Base-by-base conservation (phyloP, 2,113 vertebrate species). In the Indicator indicator region DNA sequence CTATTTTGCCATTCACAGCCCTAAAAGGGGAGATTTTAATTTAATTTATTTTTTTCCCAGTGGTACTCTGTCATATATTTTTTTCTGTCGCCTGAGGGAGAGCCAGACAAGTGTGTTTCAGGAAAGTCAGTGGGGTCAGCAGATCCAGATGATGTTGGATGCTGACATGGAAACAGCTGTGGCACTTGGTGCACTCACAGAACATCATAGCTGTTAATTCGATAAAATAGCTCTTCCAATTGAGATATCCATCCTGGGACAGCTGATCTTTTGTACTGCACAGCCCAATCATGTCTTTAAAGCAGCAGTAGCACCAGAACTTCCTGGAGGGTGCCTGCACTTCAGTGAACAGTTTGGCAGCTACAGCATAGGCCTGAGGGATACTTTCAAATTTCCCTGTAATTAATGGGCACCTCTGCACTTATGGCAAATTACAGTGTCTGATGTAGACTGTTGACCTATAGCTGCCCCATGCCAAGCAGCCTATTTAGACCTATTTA, bases 401-500 rank as follows among this genome's bases (percentile, higher is more conserved):
- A 97, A 96, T 96, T 96, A 96, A 97, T 92, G 89, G 96, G 91
- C 89, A 96, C 88, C 92, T 95, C 94, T 95, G 90, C 78, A 94
- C 91, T 96, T 94, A 93, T 17, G 88, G 87, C 93, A 96, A 96
- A 94, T 96, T 97, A 96, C 90, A 92, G 83, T 95, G 92, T 94
- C 94, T 95, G 89, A 94, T 96, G 93, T 75, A 96, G 95, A 96
- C 95, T 83, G 89, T 83, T 97, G 96, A 97, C 95, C 96, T 96
- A 69, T 80, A 95, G 91, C 91, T 95, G 94, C 91, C 94, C 89
- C 85, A 86, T 93, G 87, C 83, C 93, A 94, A 96, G 94, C 87
- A 96, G 79, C 83, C 87, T 96, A 94, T 97, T 97, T 96, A 96
- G 94, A 91, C 86, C 95, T 97, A 92, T 97, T 97, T 98, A 97